Conservation (phyloP, 2,113 vertebrate species). For the Asarcornis scutulata region DNA sequence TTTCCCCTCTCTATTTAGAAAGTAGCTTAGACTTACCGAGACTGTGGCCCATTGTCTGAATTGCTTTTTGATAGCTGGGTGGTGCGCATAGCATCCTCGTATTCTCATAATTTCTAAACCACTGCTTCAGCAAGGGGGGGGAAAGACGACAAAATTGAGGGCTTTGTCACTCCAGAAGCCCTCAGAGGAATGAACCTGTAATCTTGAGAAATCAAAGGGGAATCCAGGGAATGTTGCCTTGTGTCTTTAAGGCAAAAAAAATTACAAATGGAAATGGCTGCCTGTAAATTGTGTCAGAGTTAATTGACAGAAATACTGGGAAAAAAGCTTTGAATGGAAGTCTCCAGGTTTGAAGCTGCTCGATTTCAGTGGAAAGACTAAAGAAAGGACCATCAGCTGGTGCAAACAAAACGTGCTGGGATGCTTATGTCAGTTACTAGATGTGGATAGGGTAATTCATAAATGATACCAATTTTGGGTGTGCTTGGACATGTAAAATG, state of each 20-base stretch:
- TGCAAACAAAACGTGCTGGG: neutral
- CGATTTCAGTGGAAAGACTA: accelerated
- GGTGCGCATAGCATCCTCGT: neutral
- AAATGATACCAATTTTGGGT: neutral
- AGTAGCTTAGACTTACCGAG: neutral
- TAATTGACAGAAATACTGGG: neutral
- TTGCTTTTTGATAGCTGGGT: neutral
- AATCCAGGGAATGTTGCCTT: neutral
- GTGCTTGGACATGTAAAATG: neutral
- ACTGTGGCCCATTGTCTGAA: neutral
- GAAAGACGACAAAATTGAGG: neutral
- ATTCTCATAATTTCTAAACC: neutral
- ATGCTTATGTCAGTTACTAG: neutral
- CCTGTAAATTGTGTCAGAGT: neutral
- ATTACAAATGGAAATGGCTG: neutral
- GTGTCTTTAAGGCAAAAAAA: neutral
- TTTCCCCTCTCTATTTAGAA: neutral
- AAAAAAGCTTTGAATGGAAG: neutral
- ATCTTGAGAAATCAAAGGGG: slow-evolving; percentile 1
- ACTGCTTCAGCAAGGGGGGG: neutral
- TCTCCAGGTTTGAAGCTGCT: neutral
- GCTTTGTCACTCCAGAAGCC: neutral
- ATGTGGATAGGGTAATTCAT: neutral
- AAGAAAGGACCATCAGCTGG: neutral
- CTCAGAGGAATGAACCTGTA: neutral